Base-by-base conservation (phyloP, 2,888 invertebrate species). In the Agriopis aurantiaria region DNA sequence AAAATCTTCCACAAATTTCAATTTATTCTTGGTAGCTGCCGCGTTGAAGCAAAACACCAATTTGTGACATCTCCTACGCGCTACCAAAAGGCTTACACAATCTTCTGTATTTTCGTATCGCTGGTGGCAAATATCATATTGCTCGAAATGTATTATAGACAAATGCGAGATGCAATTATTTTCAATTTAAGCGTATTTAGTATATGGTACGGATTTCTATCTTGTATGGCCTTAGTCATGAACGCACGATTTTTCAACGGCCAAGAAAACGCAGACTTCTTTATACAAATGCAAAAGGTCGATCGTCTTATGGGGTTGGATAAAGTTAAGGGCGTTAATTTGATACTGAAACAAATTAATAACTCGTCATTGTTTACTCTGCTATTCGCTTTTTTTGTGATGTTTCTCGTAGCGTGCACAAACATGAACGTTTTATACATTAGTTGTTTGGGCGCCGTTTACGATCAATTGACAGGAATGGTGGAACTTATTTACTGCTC, bases 221-320 rank as follows among this genome's bases (percentile, higher is more conserved):
- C 76, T 0, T 87, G 78, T 59, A 8, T 82, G 3, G 75, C 74
- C 52, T 83, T 83, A 59, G 73, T 85, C 1, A 75, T 88, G 48
- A 83, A 90, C 59, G 80, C 82, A 9, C 80, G 89, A n/a, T 91
- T 91, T 49, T 41, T 80, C 5, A 87, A 88, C 69, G 80, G 82
- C 3, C 75, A 82, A 2, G 71, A 68, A 0, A 91, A 89, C 71
- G 80, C 83, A 0, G 76, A 81, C 4, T 88, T 90, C 60, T 82
- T 80, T n/a, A 75, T 89, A 0, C 81, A 83, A 76, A 76, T 90
- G 65, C 90, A 92, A 76, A 79, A 85, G 72, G 81, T 91, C 4
- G 90, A 91, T 61, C 82, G 87, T 17, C 67, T 83, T 0, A 85
- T 91, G 85, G 83, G 82, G 41, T 74, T 90, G 23, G 78, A 87